These are phyloP conservation scores for Polymixis lichenea DNA, from an alignment of 2,888 invertebrate species.

Conservation along the genomic window DNA sequence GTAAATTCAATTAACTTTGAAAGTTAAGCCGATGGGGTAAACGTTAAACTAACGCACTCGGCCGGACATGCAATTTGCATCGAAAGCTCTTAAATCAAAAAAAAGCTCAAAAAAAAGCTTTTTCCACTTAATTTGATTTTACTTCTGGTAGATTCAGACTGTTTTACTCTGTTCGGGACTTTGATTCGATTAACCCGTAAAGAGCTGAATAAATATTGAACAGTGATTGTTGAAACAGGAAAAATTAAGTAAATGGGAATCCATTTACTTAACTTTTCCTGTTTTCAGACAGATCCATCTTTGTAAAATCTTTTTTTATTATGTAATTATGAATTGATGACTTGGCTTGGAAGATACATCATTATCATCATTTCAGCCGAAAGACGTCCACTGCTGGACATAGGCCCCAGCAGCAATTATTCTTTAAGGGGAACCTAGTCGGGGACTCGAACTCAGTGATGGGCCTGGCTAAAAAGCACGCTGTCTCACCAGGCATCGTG, in stretches of 20 bases:
- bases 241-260: too few relatives aligned
- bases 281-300: background rate
- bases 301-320: background rate
- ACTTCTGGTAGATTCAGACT: background rate
- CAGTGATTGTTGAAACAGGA: background rate
- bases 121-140: slow-evolving; percentile 34
- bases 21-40: slow-evolving; percentile 58
- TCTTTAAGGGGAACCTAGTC: too few relatives aligned
- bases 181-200: background rate
- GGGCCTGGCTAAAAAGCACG: too few relatives aligned
- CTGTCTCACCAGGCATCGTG: too few relatives aligned
- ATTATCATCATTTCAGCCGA: too few relatives aligned
- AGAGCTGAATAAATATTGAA: background rate
- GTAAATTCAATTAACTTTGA: slow-evolving; percentile 64
- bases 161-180: background rate
- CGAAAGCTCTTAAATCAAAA: slow-evolving; percentile 50
- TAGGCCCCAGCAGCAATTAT: too few relatives aligned
- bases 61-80: slow-evolving; percentile 56
- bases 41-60: slow-evolving; percentile 52
- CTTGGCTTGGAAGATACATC: too few relatives aligned
- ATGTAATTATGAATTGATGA: too few relatives aligned
- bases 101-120: too few relatives aligned
- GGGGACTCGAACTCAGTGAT: too few relatives aligned
- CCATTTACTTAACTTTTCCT: background rate
- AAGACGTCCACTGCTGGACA: too few relatives aligned